Conservation (phyloP, 2,888 invertebrate genomes). For the Drosophila seclusa region DNA sequence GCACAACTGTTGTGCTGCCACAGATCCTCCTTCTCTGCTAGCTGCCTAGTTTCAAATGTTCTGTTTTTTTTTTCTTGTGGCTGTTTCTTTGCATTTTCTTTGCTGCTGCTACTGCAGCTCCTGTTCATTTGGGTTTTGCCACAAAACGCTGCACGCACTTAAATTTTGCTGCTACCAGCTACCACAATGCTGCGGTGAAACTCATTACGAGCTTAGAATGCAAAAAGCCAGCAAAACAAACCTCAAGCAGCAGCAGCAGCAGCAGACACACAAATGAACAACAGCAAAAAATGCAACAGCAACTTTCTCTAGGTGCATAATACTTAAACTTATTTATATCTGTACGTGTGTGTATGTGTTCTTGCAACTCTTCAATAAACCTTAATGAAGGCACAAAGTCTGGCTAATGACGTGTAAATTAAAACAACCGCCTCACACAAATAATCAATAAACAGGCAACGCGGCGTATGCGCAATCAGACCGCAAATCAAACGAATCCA, state of each 20-base stretch:
- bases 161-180: slow-evolving; percentile 68
- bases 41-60: slow-evolving; percentile 63
- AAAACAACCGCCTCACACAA: slow-evolving; percentile 45
- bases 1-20: slow-evolving; percentile 40
- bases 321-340: background rate
- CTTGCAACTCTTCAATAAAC: slow-evolving; percentile 59
- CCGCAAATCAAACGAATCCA: slow-evolving; percentile 27
- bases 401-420: slow-evolving; percentile 76
- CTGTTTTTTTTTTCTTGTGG: slow-evolving; percentile 38
- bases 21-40: slow-evolving; percentile 5
- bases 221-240: slow-evolving; percentile 72
- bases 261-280: slow-evolving; percentile 18
- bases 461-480: slow-evolving; percentile 50
- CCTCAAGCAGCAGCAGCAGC: slow-evolving; percentile 43
- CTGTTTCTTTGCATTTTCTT: slow-evolving; percentile 55
- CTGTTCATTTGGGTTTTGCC: slow-evolving; percentile 74
- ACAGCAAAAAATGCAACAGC: slow-evolving; percentile 13
- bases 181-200: slow-evolving; percentile 78
- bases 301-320: background rate
- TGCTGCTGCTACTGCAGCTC: slow-evolving; percentile 16
- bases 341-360: slow-evolving; percentile 7
- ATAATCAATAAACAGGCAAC: slow-evolving; percentile 28
- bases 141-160: slow-evolving; percentile 80
- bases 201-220: slow-evolving; percentile 81
- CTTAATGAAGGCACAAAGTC: slow-evolving; percentile 69